Percentiles rank a stretch among this genome's conserved stretches.
phyloP scores from a whole-genome alignment of 2,888 invertebrate genomes.

The Tolmerus cingulatus region DNA sequence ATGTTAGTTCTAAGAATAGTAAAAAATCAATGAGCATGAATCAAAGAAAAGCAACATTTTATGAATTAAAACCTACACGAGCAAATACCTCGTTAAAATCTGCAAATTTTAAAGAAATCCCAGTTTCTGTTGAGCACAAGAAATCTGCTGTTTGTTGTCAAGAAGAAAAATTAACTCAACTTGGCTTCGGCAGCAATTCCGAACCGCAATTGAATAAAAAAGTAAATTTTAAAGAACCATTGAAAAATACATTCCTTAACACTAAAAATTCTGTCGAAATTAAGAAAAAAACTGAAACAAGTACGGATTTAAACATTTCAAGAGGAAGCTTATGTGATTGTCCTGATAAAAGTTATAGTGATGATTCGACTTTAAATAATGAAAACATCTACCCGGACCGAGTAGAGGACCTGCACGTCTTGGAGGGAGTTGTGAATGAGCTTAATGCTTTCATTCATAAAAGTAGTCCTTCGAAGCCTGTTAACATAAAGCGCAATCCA shows the following conservation, averaged over 20 bases:
- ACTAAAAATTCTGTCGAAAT: background rate
- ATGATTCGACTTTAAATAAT: background rate
- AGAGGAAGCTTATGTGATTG: background rate
- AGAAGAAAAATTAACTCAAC: background rate
- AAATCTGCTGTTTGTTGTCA: background rate
- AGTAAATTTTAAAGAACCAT: background rate
- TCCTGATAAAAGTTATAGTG: background rate
- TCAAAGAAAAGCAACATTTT: background rate
- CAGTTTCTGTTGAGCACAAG: background rate
- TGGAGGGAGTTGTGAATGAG: background rate
- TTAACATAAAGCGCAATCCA: background rate
- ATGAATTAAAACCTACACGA: background rate
- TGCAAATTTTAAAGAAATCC: background rate
- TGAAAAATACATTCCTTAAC: background rate
- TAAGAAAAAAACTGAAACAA: background rate
- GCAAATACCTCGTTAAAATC: background rate
- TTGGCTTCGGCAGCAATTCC: background rate
- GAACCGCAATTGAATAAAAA: background rate
- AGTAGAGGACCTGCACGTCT: background rate
- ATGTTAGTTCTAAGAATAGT: background rate
- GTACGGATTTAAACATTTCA: background rate
- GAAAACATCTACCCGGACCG: background rate
- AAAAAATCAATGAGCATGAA: background rate
- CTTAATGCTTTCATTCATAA: background rate
- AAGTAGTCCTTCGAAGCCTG: background rate